phyloP scores from a whole-genome alignment of 2,888 invertebrate species.

The Andrena dorsata region DNA sequence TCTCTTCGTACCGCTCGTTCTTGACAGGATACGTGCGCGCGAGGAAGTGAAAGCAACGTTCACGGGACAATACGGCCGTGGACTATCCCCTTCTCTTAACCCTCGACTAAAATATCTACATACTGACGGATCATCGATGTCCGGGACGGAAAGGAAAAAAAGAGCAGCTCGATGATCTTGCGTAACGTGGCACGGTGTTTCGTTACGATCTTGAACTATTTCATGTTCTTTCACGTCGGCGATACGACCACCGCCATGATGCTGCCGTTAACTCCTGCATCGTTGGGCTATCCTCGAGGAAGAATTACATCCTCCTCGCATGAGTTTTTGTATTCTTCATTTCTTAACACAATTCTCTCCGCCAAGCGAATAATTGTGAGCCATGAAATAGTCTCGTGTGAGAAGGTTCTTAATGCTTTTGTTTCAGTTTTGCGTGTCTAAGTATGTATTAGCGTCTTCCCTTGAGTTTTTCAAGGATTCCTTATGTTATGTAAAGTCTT shows the following conservation, averaged over 20 bases:
- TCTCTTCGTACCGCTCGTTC: constrained; percentile 61
- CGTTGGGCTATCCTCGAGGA: not conserved
- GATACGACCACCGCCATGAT: constrained; percentile 8
- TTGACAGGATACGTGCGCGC: constrained; percentile 56
- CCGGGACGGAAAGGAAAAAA: constrained; percentile 13
- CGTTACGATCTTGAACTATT: constrained; percentile 46
- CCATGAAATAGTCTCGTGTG: no score
- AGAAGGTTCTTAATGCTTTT: no score
- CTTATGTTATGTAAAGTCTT: no score
- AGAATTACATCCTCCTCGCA: not conserved
- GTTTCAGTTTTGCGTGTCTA: no score
- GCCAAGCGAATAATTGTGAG: no score
- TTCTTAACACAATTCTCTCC: no score
- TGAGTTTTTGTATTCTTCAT: no score
- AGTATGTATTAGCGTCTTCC: no score
- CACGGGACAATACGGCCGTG: constrained; percentile 78
- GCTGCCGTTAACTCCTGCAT: not conserved
- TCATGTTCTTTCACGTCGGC: constrained; percentile 2
- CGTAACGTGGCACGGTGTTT: constrained; percentile 51
- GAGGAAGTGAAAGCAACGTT: constrained; percentile 81
- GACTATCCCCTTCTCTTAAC: constrained; percentile 67
- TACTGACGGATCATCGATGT: constrained; percentile 43
- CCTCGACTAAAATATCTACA: constrained; percentile 50
- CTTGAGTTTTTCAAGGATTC: no score
- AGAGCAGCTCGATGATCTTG: constrained; percentile 32